These are phyloP conservation scores for Gadopsis bispinosus DNA, from an alignment of 2,797 vertebrate species.

Conservation along the genomic window DNA sequence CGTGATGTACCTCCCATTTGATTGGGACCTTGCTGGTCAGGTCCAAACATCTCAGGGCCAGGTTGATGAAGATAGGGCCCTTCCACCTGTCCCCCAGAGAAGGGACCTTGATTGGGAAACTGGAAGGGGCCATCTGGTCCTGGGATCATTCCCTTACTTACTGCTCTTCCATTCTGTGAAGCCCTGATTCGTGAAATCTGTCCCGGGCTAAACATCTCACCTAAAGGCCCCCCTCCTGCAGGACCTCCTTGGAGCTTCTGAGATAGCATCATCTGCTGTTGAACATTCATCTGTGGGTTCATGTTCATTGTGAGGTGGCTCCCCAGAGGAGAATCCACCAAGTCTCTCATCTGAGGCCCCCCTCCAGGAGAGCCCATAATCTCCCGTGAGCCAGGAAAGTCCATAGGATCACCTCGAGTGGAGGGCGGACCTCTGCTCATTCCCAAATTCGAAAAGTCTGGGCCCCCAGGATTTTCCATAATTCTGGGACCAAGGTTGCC, in stretches of 20 bases:
- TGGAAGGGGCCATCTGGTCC: conserved; percentile 83
- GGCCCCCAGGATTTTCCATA: conserved; percentile 78
- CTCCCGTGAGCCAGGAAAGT: conserved; percentile 89
- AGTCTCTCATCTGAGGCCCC: conserved; percentile 88
- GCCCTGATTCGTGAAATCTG: conserved; percentile 89
- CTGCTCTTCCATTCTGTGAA: conserved; percentile 83
- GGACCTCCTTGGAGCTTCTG: conserved; percentile 90
- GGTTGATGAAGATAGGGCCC: conserved; percentile 87
- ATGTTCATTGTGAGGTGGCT: conserved; percentile 91
- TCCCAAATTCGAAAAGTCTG: conserved; percentile 82
- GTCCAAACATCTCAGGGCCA: conserved; percentile 89
- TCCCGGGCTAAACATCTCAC: conserved; percentile 86
- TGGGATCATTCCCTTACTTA: conserved; percentile 89
- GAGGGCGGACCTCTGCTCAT: conserved; percentile 82
- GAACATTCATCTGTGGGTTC: conserved; percentile 91
- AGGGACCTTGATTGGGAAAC: conserved; percentile 90
- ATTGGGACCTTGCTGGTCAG: conserved; percentile 86
- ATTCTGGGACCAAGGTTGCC: conserved; percentile 77
- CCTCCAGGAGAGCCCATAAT: conserved; percentile 90
- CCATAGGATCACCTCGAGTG: conserved; percentile 86
- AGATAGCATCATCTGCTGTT: conserved; percentile 92
- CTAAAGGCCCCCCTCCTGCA: conserved; percentile 79
- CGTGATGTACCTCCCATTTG: conserved; percentile 87
- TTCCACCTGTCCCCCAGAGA: conserved; percentile 87
- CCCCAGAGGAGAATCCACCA: conserved; percentile 89